Percentiles rank a stretch among this genome's conserved stretches.
These are phyloP conservation scores for Alligator mississippiensis DNA, from an alignment of 2,113 vertebrate species.

Conservation along the genomic window DNA sequence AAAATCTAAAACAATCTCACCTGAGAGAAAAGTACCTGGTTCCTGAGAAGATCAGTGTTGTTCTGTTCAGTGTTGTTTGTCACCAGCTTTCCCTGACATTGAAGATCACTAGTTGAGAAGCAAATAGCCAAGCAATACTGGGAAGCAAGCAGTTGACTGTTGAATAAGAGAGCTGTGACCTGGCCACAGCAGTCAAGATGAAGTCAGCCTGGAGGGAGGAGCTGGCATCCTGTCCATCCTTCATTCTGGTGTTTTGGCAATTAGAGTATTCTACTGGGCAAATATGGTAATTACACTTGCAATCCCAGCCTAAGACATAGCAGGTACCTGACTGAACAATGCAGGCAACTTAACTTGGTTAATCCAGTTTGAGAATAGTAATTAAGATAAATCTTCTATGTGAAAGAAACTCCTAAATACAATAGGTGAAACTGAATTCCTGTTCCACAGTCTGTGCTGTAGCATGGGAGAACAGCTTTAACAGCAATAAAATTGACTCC, in stretches of 20 bases:
- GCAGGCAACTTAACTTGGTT: background rate
- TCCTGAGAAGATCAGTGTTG: too few relatives aligned
- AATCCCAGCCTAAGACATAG: background rate
- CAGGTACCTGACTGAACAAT: background rate
- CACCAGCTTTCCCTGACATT: background rate
- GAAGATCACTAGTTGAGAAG: background rate
- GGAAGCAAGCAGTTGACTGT: conserved; percentile 30
- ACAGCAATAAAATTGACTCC: background rate
- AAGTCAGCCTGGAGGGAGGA: background rate
- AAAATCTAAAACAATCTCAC: background rate
- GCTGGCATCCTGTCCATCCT: background rate
- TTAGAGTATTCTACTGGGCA: background rate
- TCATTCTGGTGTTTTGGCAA: background rate
- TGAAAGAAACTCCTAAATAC: background rate
- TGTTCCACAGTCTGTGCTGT: background rate
- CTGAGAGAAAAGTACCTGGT: background rate
- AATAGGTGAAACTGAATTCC: background rate
- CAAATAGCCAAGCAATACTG: background rate
- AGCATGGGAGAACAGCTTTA: background rate
- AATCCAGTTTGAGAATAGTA: background rate
- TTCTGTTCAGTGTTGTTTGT: background rate
- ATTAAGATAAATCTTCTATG: conserved; percentile 13
- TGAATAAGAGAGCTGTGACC: background rate
- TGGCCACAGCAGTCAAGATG: background rate
- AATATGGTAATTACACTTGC: background rate